phyloP scores from a whole-genome alignment of 2,888 invertebrate genomes.

The Protonemura montana region DNA sequence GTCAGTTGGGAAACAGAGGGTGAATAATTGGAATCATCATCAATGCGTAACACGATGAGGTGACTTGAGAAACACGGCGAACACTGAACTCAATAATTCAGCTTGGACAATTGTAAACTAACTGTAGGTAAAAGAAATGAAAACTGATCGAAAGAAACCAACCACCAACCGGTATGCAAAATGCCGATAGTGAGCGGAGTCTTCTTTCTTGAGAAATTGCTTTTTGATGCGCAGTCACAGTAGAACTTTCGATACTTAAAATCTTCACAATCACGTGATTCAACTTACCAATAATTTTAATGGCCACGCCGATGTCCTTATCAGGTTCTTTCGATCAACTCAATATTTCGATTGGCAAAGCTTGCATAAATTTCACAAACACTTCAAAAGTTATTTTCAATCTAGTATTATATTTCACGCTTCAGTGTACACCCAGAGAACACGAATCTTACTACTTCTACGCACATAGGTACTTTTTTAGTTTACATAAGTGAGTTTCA shows the following conservation, averaged over 20 bases:
- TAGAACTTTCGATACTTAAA: background rate
- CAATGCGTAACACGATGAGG: background rate
- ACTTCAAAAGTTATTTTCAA: background rate
- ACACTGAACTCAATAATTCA: background rate
- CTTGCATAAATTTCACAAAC: background rate
- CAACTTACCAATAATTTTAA: background rate
- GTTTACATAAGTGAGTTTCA: background rate
- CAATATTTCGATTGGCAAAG: background rate
- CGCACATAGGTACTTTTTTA: background rate
- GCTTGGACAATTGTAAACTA: background rate
- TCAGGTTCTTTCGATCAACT: background rate
- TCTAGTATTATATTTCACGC: background rate
- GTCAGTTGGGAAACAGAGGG: conserved; percentile 12
- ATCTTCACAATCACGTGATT: background rate
- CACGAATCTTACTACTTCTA: background rate
- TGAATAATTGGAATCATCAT: background rate
- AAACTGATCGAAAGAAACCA: background rate
- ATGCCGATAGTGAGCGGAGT: background rate
- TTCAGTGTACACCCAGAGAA: background rate
- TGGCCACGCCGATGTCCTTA: background rate
- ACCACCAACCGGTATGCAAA: background rate
- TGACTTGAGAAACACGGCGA: background rate
- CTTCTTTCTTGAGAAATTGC: background rate
- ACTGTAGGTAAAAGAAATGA: background rate
- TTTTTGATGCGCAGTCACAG: background rate